Conservation (phyloP, 2,888 invertebrate genomes). For the Drosophila falleni region DNA sequence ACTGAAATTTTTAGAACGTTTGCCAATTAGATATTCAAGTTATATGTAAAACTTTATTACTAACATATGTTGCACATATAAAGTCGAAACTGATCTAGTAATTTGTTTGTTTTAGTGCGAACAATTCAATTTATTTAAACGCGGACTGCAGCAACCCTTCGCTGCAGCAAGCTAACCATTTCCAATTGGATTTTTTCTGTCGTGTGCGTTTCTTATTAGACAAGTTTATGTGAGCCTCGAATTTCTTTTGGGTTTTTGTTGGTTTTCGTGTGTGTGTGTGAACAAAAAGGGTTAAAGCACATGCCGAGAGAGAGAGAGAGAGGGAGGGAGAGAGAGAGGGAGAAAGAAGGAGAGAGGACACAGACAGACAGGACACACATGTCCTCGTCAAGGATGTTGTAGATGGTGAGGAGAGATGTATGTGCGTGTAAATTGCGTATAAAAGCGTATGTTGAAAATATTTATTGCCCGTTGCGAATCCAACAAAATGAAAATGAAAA, state of each 20-base stretch:
- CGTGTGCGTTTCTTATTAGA: slow-evolving; percentile 68
- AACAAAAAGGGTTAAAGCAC: slow-evolving; percentile 59
- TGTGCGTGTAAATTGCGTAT: slow-evolving; percentile 82
- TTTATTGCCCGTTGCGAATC: slow-evolving; percentile 84
- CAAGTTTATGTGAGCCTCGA: slow-evolving; percentile 68
- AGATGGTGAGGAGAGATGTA: slow-evolving; percentile 68
- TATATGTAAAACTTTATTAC: not conserved
- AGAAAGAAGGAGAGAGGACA: too few relatives aligned
- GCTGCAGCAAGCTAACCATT: not conserved
- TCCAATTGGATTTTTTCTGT: slow-evolving; percentile 52
- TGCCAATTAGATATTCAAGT: too few relatives aligned
- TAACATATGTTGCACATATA: not conserved
- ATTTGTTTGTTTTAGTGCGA: slow-evolving; percentile 20
- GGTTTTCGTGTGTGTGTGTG: slow-evolving; percentile 42
- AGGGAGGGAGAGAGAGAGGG: not conserved
- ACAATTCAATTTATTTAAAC: slow-evolving; percentile 63
- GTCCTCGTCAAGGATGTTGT: slow-evolving; percentile 49
- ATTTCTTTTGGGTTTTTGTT: slow-evolving; percentile 59
- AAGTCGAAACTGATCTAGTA: not conserved
- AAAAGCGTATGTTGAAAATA: slow-evolving; percentile 82
- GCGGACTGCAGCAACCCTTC: not conserved
- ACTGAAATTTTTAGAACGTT: too few relatives aligned
- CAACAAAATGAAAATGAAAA: slow-evolving; percentile 83
- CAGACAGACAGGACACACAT: slow-evolving; percentile 38
- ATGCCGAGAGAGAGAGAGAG: slow-evolving; percentile 2